Conservation (phyloP, 2,113 vertebrate genomes). For the Bucco capensis region DNA sequence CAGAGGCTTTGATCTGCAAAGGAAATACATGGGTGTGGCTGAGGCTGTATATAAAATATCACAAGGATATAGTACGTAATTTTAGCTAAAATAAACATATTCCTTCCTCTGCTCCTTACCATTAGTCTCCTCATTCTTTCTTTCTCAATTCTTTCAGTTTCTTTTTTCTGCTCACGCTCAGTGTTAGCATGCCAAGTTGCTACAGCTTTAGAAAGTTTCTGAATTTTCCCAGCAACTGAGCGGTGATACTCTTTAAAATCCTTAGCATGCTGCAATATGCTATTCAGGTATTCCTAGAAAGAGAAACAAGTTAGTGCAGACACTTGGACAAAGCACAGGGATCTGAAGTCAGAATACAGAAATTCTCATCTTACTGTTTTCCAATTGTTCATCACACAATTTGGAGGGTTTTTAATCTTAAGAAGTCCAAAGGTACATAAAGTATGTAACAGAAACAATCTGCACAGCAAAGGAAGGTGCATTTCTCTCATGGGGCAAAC, state of each 20-base stretch:
- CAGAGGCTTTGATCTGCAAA: not conserved
- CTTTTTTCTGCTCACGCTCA: constrained; percentile 96
- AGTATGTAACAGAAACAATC: not conserved
- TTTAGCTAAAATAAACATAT: not conserved
- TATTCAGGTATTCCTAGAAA: constrained; percentile 94
- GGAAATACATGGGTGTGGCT: not conserved
- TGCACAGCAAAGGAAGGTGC: not conserved
- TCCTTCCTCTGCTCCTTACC: constrained; percentile 73
- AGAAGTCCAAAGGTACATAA: not conserved
- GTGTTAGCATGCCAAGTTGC: constrained; percentile 98
- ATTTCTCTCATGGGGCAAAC: not conserved
- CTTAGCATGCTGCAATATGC: constrained; percentile 97
- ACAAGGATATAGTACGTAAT: not conserved
- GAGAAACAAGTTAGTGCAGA: constrained; percentile 1
- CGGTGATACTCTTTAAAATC: constrained; percentile 99
- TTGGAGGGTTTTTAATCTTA: not conserved
- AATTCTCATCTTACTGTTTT: not conserved
- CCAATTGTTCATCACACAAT: not conserved
- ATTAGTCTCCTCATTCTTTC: constrained; percentile 97
- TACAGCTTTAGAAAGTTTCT: constrained; percentile 93
- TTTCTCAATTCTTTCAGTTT: constrained; percentile 96
- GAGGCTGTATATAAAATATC: not conserved
- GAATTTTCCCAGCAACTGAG: constrained; percentile 92
- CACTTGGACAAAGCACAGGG: not conserved
- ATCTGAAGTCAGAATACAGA: not conserved